These are phyloP conservation scores for Podarcis cretensis DNA, from an alignment of 2,113 vertebrate genomes.

Conservation along the genomic window DNA sequence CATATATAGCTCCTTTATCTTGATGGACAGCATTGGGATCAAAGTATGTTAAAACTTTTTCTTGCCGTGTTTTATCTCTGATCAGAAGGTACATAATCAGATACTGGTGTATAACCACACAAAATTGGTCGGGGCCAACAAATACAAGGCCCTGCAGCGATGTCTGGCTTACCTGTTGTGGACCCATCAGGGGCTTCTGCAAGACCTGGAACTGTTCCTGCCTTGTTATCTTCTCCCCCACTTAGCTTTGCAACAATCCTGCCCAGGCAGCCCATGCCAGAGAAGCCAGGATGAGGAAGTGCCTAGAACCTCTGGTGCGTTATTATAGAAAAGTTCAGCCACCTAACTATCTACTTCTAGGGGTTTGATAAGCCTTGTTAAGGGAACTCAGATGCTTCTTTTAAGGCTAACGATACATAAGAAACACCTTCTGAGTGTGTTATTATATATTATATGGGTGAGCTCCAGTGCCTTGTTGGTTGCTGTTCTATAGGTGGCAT, in stretches of 20 bases:
- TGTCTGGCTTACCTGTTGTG: no score
- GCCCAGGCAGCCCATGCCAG: not conserved
- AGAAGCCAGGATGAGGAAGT: not conserved
- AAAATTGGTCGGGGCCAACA: no score
- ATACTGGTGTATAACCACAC: no score
- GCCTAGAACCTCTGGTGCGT: not conserved
- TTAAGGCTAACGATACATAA: not conserved
- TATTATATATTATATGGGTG: constrained; percentile 39
- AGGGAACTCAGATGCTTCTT: constrained; percentile 3
- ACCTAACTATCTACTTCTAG: not conserved
- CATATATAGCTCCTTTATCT: no score
- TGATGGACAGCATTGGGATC: no score
- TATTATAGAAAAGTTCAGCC: not conserved
- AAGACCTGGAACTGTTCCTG: not conserved
- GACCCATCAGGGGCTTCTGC: not conserved
- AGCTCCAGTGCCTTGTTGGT: constrained; percentile 42
- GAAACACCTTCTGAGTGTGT: not conserved
- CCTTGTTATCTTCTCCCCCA: not conserved
- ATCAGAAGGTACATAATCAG: no score
- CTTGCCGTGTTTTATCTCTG: no score
- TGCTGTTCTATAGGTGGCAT: constrained; percentile 26
- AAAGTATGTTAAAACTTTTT: no score
- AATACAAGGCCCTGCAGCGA: no score
- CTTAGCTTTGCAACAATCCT: not conserved
- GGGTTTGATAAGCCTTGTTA: not conserved